Conservation (phyloP, 2,797 vertebrate species). For the Percopsis omiscomaycus region DNA sequence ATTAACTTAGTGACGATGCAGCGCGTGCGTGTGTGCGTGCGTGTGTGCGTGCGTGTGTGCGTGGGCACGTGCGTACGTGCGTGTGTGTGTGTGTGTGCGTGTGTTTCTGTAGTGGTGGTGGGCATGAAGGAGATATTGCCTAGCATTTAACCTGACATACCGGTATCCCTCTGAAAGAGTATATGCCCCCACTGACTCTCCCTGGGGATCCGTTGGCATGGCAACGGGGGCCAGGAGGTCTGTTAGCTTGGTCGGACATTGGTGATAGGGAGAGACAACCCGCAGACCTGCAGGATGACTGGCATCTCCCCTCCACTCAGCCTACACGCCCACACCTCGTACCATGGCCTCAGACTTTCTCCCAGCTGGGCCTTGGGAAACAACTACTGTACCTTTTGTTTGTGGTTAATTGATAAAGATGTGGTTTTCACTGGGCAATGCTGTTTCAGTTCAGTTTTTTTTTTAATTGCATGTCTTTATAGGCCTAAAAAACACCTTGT, state of each 20-base stretch:
- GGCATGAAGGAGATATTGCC: constrained; percentile 42
- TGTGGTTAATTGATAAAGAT: too few species aligned
- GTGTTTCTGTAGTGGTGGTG: constrained; percentile 6
- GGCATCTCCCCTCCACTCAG: not conserved
- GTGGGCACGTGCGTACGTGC: constrained; percentile 1
- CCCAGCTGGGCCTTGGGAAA: not conserved
- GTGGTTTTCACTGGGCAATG: too few species aligned
- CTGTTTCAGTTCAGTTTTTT: too few species aligned
- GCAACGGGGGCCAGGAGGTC: constrained; percentile 52
- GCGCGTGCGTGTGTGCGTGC: constrained; percentile 16
- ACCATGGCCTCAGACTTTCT: constrained; percentile 6
- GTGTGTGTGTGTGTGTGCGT: not conserved
- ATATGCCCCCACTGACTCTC: constrained; percentile 59
- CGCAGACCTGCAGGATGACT: constrained; percentile 12
- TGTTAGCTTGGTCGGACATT: constrained; percentile 38
- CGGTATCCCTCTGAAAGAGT: constrained; percentile 37
- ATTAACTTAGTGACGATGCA: constrained; percentile 4
- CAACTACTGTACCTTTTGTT: constrained; percentile 18
- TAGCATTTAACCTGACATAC: constrained; percentile 46
- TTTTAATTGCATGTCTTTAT: too few species aligned
- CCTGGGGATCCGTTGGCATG: constrained; percentile 60
- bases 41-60: constrained; percentile 23
- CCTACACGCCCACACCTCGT: constrained; percentile 9
- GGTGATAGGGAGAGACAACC: constrained; percentile 30
- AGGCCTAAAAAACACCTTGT: too few species aligned